A percentile compares a stretch with the other conserved stretches of the same genome.
phyloP scores from a whole-genome alignment of 2,113 vertebrate species.

The Chamaea fasciata region DNA sequence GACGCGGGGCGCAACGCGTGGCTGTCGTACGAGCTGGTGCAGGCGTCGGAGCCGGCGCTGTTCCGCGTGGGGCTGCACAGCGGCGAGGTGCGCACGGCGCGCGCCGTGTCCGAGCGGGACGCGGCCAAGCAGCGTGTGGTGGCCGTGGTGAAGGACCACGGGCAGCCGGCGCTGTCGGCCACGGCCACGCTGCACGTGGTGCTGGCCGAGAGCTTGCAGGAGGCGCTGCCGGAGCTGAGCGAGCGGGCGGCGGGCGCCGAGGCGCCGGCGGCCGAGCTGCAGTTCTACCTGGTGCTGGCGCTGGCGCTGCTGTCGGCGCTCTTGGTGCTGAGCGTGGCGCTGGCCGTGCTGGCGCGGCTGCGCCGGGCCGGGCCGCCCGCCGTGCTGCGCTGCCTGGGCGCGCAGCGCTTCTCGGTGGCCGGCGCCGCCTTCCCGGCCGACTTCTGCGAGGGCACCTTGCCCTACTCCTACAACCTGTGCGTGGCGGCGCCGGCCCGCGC shows the following conservation, averaged over 20 bases:
- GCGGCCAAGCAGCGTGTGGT: conserved; percentile 60
- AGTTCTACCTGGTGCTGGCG: conserved; percentile 54
- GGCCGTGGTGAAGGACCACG: conserved; percentile 64
- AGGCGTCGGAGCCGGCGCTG: conserved; percentile 41
- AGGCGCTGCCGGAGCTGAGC: no score
- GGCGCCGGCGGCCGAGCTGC: no score
- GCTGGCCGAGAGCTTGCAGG: no score
- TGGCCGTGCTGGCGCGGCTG: background rate
- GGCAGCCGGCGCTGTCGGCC: conserved; percentile 73
- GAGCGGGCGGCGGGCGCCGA: no score
- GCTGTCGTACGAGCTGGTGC: conserved; percentile 65
- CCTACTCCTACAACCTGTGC: background rate
- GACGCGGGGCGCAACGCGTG: conserved; percentile 70
- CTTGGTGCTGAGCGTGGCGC: no score
- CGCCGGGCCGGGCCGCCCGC: background rate
- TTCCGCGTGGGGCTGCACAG: conserved; percentile 43
- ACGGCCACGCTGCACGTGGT: background rate
- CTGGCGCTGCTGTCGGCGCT: no score
- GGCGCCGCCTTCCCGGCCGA: background rate
- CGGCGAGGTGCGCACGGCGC: conserved; percentile 53
- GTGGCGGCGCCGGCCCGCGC: background rate
- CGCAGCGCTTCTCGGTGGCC: background rate
- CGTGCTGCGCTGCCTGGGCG: background rate
- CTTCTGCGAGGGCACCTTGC: background rate
- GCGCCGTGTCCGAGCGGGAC: conserved; percentile 57